Percentiles rank a stretch among this genome's conserved stretches.
Evolutionary conservation across 2,888 invertebrate species (phyloP).

Genomic region (Drosophila nr. perissopoda): DNA sequence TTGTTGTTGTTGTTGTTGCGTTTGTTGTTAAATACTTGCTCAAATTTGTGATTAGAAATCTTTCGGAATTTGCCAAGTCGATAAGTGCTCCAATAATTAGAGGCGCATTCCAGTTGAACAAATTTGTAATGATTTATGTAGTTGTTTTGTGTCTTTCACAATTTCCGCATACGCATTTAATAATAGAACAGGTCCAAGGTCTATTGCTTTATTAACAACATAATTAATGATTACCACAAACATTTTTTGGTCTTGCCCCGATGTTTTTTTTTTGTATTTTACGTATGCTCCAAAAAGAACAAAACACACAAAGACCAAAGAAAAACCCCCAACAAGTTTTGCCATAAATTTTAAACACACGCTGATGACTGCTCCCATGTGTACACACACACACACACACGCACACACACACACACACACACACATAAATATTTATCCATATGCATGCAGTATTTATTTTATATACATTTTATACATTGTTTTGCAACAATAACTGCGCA

Average conservation of each 20-base stretch:
- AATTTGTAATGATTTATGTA: neutral
- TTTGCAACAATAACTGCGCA: slow-evolving; percentile 44
- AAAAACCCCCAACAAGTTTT: slow-evolving; percentile 40
- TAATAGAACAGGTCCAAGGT: slow-evolving; percentile 14
- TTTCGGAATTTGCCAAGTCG: neutral
- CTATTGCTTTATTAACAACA: slow-evolving; percentile 2
- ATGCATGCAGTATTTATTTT: slow-evolving; percentile 35
- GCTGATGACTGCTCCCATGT: slow-evolving; percentile 50
- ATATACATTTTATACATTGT: slow-evolving; percentile 21
- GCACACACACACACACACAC: slow-evolving; percentile 5
- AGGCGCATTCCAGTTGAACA: neutral
- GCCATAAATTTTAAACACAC: slow-evolving; percentile 61
- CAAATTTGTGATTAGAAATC: neutral
- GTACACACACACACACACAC: slow-evolving; percentile 17
- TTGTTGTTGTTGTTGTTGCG: neutral
- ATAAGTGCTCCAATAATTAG: neutral
- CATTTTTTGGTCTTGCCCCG: slow-evolving; percentile 7
- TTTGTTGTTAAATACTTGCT: neutral
- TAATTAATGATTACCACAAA: slow-evolving; percentile 31
- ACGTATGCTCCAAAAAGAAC: slow-evolving; percentile 11
- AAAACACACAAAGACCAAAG: slow-evolving; percentile 1
- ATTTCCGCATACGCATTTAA: neutral
- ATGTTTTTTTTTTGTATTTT: slow-evolving; percentile 8
- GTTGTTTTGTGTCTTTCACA: neutral
- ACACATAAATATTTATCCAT: slow-evolving; percentile 16